Evolutionary conservation across 2,888 invertebrate species (phyloP).

Genomic region (Leptinotarsa tumamoca): DNA sequence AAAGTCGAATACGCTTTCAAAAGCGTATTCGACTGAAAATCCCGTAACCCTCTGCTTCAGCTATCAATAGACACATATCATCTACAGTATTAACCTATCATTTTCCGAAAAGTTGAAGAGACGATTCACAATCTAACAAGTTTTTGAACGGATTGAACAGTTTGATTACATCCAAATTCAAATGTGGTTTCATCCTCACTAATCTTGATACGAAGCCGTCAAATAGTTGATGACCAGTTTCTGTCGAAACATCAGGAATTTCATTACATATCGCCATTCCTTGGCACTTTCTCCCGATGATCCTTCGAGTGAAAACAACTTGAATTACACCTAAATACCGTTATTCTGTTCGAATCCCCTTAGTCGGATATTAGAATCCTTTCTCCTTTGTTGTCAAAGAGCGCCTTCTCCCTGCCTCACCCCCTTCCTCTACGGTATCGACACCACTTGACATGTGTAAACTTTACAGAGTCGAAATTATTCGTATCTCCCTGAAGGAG

Average conservation of each 20-base stretch:
- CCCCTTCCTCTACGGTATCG: slow-evolving; percentile 36
- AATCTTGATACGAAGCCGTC: neutral
- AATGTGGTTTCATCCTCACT: neutral
- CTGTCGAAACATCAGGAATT: slow-evolving; percentile 2
- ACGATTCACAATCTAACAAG: too few relatives aligned
- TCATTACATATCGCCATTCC: slow-evolving; percentile 16
- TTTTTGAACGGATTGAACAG: too few relatives aligned
- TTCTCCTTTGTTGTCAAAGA: slow-evolving; percentile 63
- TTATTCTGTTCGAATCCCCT: slow-evolving; percentile 14
- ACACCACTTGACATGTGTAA: slow-evolving; percentile 54
- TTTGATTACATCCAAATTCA: too few relatives aligned
- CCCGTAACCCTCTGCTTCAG: too few relatives aligned
- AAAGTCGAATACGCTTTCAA: too few relatives aligned
- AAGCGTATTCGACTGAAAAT: too few relatives aligned
- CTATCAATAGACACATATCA: too few relatives aligned
- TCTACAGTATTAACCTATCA: too few relatives aligned
- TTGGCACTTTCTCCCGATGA: slow-evolving; percentile 17
- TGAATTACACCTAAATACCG: slow-evolving; percentile 43
- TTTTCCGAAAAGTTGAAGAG: too few relatives aligned
- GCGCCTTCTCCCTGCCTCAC: slow-evolving; percentile 11
- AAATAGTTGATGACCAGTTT: neutral
- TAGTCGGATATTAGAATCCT: slow-evolving; percentile 65
- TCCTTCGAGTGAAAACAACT: slow-evolving; percentile 38
- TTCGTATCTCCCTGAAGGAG: slow-evolving; percentile 56
- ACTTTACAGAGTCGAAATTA: slow-evolving; percentile 59